A percentile compares a stretch with the other conserved stretches of the same genome.
Evolutionary conservation across 2,888 invertebrate species (phyloP).

Genomic region (Microdon myrmicae): DNA sequence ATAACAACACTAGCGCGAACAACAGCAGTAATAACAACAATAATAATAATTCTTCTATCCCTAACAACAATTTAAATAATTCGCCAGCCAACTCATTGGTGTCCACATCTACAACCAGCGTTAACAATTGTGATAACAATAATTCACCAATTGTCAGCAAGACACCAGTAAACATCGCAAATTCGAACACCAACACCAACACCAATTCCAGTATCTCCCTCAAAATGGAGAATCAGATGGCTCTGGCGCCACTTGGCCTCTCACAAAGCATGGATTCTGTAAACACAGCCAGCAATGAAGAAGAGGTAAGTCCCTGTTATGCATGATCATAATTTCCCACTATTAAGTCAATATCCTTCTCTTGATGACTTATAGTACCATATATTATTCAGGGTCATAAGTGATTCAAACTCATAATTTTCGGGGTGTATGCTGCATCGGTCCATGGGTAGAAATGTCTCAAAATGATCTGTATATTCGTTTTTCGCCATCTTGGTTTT

Average conservation of each 20-base stretch:
- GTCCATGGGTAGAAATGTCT: too few species aligned
- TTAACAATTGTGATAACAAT: conserved; percentile 30
- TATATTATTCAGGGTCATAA: too few species aligned
- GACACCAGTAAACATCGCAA: conserved; percentile 38
- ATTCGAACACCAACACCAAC: conserved; percentile 49
- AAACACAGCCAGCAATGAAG: conserved; percentile 94
- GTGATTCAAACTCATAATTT: too few species aligned
- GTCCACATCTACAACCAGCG: conserved; percentile 57
- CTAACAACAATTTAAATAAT: conserved; percentile 39
- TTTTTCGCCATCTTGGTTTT: too few species aligned
- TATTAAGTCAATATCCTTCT: too few species aligned
- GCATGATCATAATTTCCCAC: too few species aligned
- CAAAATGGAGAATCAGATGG: conserved; percentile 68
- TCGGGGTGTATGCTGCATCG: too few species aligned
- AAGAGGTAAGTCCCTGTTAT: conserved; percentile 83
- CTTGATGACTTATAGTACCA: too few species aligned
- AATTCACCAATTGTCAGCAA: conserved; percentile 40
- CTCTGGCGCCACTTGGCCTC: conserved; percentile 79
- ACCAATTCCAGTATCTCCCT: conserved; percentile 58
- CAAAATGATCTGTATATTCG: too few species aligned
- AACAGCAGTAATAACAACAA: conserved; percentile 10
- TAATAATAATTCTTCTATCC: background rate
- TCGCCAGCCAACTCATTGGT: conserved; percentile 57
- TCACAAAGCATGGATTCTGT: conserved; percentile 99
- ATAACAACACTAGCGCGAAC: conserved; percentile 37